These are phyloP conservation scores for Elaeidobius kamerunicus DNA, from an alignment of 2,888 invertebrate genomes.

Conservation along the genomic window DNA sequence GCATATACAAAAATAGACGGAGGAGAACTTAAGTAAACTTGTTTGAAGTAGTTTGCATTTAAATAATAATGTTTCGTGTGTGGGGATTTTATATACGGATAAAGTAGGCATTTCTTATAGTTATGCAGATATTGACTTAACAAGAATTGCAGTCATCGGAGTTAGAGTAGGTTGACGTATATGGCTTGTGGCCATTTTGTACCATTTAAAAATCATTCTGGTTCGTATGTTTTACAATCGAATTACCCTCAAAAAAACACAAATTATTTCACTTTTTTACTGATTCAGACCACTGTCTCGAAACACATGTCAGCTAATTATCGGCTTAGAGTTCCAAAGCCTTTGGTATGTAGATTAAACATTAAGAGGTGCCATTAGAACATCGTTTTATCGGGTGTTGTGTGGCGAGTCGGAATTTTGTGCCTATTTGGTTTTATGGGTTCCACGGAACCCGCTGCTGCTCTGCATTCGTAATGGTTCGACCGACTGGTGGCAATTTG, in stretches of 20 bases:
- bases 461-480: slow-evolving; percentile 7
- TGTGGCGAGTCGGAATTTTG: slow-evolving; percentile 21
- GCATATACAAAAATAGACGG: slow-evolving; percentile 17
- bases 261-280: too few species aligned
- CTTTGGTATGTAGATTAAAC: slow-evolving; percentile 25
- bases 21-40: slow-evolving; percentile 19
- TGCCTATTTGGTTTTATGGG: slow-evolving; percentile 27
- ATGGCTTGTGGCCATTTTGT: too few species aligned
- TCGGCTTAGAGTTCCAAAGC: slow-evolving; percentile 16
- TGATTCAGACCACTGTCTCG: slow-evolving; percentile 4
- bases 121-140: slow-evolving; percentile 12
- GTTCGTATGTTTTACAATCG: not conserved
- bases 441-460: slow-evolving; percentile 14
- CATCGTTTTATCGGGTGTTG: slow-evolving; percentile 21
- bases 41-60: slow-evolving; percentile 22
- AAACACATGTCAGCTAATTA: slow-evolving; percentile 22
- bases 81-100: slow-evolving; percentile 15
- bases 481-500: slow-evolving; percentile 15
- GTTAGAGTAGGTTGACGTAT: slow-evolving; percentile 4
- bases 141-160: not conserved
- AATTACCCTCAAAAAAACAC: too few species aligned
- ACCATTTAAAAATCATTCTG: too few species aligned
- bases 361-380: slow-evolving; percentile 28
- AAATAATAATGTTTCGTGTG: slow-evolving; percentile 24
- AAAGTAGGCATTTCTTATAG: slow-evolving; percentile 18